Evolutionary conservation across 2,113 vertebrate species (phyloP).

Genomic region (Antechinus flavipes): DNA sequence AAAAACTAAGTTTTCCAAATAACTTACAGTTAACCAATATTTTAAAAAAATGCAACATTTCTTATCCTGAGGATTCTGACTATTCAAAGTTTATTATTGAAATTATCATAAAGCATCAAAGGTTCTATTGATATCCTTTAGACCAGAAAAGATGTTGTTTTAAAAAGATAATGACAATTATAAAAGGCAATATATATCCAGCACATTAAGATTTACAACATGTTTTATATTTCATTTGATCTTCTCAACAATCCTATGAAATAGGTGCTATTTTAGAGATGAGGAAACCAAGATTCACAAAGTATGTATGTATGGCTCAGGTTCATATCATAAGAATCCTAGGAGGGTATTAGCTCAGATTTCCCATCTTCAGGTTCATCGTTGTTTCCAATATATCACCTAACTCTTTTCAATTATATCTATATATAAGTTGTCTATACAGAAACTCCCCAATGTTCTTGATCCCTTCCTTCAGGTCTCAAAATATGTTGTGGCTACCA

Average conservation of each 20-base stretch:
- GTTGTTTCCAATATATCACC: not conserved
- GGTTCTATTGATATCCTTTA: not conserved
- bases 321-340: not conserved
- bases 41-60: slow-evolving; percentile 29
- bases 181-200: not conserved
- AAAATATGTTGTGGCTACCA: not conserved
- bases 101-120: not conserved
- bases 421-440: not conserved
- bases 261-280: not conserved
- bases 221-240: not conserved
- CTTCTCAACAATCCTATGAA: not conserved
- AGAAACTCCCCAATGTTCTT: not conserved
- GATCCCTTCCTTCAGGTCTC: not conserved
- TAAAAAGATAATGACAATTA: not conserved
- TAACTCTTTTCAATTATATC: not conserved
- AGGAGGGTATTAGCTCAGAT: not conserved
- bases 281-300: no score
- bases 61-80: slow-evolving; percentile 39
- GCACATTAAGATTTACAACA: not conserved
- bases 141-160: not conserved
- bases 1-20: not conserved
- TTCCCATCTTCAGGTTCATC: not conserved
- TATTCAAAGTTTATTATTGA: slow-evolving; percentile 29
- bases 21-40: slow-evolving; percentile 37
- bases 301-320: not conserved